Conservation (phyloP, 2,797 vertebrate species). For the Erpetoichthys calabaricus region DNA sequence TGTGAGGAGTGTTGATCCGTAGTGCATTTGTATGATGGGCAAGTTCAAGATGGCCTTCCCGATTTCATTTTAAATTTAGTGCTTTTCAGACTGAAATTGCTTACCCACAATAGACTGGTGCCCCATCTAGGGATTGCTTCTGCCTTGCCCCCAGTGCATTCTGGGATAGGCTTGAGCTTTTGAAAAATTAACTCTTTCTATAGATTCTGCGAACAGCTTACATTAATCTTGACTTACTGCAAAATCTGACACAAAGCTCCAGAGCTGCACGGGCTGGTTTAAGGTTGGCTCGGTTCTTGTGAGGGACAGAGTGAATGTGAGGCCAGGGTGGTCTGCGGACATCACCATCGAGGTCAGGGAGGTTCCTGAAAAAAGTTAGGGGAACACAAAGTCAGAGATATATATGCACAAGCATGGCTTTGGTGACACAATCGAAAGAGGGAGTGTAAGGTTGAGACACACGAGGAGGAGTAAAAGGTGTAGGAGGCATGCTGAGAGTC, state of each 20-base stretch:
- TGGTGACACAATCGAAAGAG: neutral
- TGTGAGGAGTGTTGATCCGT: too few relatives aligned
- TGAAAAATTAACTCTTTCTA: too few relatives aligned
- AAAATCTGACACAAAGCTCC: constrained; percentile 68
- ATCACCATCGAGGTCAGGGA: constrained; percentile 60
- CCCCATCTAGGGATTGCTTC: neutral
- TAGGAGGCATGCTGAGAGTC: too few relatives aligned
- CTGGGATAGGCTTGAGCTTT: too few relatives aligned
- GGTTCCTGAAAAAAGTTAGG: constrained; percentile 39
- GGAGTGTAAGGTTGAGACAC: too few relatives aligned
- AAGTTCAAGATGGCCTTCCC: too few relatives aligned
- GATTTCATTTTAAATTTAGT: too few relatives aligned
- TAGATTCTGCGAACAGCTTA: too few relatives aligned
- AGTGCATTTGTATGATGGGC: neutral
- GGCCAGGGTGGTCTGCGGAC: constrained; percentile 56
- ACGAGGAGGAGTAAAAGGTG: too few relatives aligned
- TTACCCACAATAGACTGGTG: too few relatives aligned
- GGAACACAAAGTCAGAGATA: neutral
- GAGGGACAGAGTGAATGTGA: constrained; percentile 60
- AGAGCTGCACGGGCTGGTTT: constrained; percentile 69
- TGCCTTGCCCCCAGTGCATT: neutral
- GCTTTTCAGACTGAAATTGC: too few relatives aligned
- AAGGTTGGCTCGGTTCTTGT: constrained; percentile 60
- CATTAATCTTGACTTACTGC: constrained; percentile 43
- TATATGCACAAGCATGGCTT: neutral